Conservation (phyloP, 2,113 vertebrate species). For the Spilogale gracilis region DNA sequence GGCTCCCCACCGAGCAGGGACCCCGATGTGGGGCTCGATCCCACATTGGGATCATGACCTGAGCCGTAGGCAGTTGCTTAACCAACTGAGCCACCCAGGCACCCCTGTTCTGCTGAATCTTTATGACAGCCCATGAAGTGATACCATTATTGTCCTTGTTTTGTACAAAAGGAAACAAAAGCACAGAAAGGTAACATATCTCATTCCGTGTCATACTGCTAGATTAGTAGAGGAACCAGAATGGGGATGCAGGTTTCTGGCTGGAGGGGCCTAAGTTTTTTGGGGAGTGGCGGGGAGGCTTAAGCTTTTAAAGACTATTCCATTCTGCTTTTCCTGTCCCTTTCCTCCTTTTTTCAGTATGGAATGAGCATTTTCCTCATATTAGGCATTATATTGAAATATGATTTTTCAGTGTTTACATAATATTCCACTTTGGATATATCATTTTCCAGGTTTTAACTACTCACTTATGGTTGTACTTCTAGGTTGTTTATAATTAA, state of each 20-base stretch:
- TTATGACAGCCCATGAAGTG: not conserved
- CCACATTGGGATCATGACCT: too few relatives aligned
- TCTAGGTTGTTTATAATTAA: conserved; percentile 10
- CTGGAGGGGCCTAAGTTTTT: not conserved
- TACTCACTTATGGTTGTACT: not conserved
- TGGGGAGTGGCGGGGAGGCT: not conserved
- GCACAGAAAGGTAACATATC: not conserved
- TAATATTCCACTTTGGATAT: not conserved
- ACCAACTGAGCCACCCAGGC: too few relatives aligned
- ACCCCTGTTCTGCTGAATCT: conserved; percentile 18
- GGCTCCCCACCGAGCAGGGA: too few relatives aligned
- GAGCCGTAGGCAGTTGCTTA: too few relatives aligned
- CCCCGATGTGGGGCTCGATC: too few relatives aligned
- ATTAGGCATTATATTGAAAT: conserved; percentile 15
- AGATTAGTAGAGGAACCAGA: conserved; percentile 29
- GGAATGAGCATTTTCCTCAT: conserved; percentile 10
- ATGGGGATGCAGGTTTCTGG: not conserved
- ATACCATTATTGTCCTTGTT: not conserved
- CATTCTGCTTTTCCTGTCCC: not conserved
- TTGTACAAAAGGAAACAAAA: not conserved
- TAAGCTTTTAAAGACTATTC: not conserved
- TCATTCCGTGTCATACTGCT: not conserved
- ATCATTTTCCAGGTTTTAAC: not conserved
- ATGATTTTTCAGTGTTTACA: not conserved
- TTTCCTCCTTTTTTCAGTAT: not conserved